Base-by-base conservation (phyloP, 2,888 invertebrate genomes). In the Mythimna albipuncta region DNA sequence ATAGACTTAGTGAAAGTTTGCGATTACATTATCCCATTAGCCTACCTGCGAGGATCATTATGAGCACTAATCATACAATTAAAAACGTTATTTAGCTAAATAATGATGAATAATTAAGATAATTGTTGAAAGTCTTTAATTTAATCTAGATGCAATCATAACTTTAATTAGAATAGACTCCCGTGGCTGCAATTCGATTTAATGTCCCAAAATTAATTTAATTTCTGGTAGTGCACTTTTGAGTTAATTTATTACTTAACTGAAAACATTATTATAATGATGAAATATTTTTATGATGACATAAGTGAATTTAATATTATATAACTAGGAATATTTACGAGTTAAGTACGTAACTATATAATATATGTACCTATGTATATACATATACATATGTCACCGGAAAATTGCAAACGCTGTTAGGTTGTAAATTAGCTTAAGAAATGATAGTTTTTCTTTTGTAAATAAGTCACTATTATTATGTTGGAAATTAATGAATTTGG, bases 61-160 rank as follows among this genome's bases (percentile, higher is more conserved):
- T 0, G 52, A 65, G 62, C 19, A 32, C 77, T 77, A 65, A 71
- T 58, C 64, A 77, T 66, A 32, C 32, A 65, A 77, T 77, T 63
- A 63, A 58, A 70, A 57, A 52, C 21, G 55, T 67, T 44, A 77
- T 64, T 78, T 19, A 68, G 71, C 55, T 72, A 55, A 63, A 72
- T 57, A 72, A 62, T 77, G 10, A 47, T 47, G 62, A 59, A 64
- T 32, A 64, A 68, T 77, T 64, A 55, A 55, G 19, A 73, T 78
- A 62, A 64, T 64, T 64, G 38, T 62, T 21, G 35, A 52, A 67
- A 77, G 52, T 78, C 3, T 61, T 72, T 67, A 77, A 62, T 47
- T 57, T 19, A 64, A 57, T 70, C 57, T 62, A 77, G 44, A 47
- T 67, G 41, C 10, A 64, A 61, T 72, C 57, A 72, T 21, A 72